phyloP scores from a whole-genome alignment of 2,888 invertebrate genomes.

The Ectemnius cavifrons region DNA sequence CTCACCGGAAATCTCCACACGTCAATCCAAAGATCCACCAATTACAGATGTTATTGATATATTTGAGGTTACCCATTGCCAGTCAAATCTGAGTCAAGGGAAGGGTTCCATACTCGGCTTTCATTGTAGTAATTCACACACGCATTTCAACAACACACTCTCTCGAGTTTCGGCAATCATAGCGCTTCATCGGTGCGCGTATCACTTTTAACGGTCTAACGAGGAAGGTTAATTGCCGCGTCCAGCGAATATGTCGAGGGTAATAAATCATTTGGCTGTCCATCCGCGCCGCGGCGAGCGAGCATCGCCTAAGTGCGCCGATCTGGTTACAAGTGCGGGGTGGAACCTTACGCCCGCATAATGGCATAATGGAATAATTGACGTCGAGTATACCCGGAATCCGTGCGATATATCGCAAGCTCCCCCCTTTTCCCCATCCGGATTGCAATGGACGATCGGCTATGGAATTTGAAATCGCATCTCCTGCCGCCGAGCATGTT shows the following conservation, averaged over 20 bases:
- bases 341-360: slow-evolving; percentile 16
- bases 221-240: slow-evolving; percentile 40
- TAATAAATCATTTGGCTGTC: slow-evolving; percentile 51
- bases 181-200: slow-evolving; percentile 10
- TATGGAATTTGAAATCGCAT: too few relatives aligned
- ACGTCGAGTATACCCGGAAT: slow-evolving; percentile 34
- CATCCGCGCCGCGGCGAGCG: slow-evolving; percentile 14
- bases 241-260: slow-evolving; percentile 10
- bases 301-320: slow-evolving; percentile 32
- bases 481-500: too few relatives aligned
- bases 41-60: too few relatives aligned
- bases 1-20: too few relatives aligned
- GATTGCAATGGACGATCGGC: too few relatives aligned
- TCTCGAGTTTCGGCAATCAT: too few relatives aligned
- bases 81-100: too few relatives aligned
- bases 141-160: too few relatives aligned
- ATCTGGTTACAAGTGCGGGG: slow-evolving; percentile 48
- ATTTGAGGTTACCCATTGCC: too few relatives aligned
- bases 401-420: slow-evolving; percentile 35
- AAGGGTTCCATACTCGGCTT: too few relatives aligned
- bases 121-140: too few relatives aligned
- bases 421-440: background rate
- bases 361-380: slow-evolving; percentile 44
- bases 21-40: too few relatives aligned
- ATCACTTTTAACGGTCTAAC: slow-evolving; percentile 21